Base-by-base conservation (phyloP, 2,888 invertebrate species). In the Pegoplata infirma region DNA sequence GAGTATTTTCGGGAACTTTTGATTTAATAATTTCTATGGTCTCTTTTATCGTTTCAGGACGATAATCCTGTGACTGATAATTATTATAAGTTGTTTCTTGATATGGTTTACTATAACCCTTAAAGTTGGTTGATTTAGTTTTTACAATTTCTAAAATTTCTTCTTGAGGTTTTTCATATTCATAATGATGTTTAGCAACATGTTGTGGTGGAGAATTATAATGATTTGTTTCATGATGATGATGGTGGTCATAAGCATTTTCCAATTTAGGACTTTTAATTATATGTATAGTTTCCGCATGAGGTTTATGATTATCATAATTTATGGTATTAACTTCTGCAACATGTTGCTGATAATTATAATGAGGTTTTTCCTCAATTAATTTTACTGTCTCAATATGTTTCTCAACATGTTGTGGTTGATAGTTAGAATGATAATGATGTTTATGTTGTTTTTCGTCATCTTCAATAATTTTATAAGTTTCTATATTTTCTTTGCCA, bases 341-440 rank as follows among this genome's bases (percentile, higher is more conserved):
- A 1, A 59, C 12, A 12, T 49, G 32, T 68, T 67, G 36, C 5
- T 46, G 44, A 44, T 69, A 66, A 14, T 79, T 66, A 6, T 80
- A 61, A 12, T 78, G 77, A 1, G 82, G 80, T 1, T 81, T 80
- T 32, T 63, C 64, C n/a, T 82, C 81, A n/a, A 83, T 77, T 19
- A 84, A 76, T 8, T 82, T 80, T 55, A 84, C 81, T 6, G 82
- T 84, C 12, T 84, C 84, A 55, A 82, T 68, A 47, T 68, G 58
- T 8, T 64, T 40, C 10, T 85, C 82, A 51, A 82, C 69, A 40
- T 36, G 23, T 28, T 44, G 16, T n/a, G 23, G 28, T 1, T 53
- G 8, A 19, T 59, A 40, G 28, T 55, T 14, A 8, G 16, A 19
- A 47, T 79, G 14, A 58, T 53, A 3, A 47, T 32, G 16, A 1